Conservation (phyloP, 2,888 invertebrate species). For the Leptarthrus brevirostris region DNA sequence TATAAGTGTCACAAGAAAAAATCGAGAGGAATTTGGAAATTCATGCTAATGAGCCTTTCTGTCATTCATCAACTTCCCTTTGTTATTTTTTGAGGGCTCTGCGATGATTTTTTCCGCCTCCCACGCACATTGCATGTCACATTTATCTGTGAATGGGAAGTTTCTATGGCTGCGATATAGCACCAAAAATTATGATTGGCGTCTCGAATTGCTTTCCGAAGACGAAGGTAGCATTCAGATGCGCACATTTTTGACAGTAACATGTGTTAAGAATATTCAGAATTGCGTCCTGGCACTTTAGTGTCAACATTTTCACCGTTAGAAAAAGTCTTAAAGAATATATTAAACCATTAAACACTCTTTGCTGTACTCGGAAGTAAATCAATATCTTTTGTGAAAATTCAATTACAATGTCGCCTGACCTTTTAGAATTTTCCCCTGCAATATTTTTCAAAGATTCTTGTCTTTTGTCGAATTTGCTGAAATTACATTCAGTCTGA, state of each 20-base stretch:
- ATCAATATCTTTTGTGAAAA: too few relatives aligned
- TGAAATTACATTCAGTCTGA: too few relatives aligned
- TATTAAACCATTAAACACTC: too few relatives aligned
- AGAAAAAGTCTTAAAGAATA: too few relatives aligned
- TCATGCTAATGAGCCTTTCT: slow-evolving; percentile 36
- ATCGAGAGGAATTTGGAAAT: too few relatives aligned
- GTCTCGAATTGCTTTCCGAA: slow-evolving; percentile 8
- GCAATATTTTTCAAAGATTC: too few relatives aligned
- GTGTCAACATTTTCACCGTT: too few relatives aligned
- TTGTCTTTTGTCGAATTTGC: too few relatives aligned
- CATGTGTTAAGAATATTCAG: slow-evolving; percentile 1
- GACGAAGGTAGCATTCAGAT: slow-evolving; percentile 37
- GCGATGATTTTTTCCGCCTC: not conserved
- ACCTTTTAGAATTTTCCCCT: too few relatives aligned
- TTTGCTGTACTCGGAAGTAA: too few relatives aligned
- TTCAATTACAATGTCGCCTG: too few relatives aligned
- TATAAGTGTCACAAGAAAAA: too few relatives aligned
- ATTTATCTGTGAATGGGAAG: not conserved
- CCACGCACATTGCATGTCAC: not conserved
- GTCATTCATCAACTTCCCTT: slow-evolving; percentile 34
- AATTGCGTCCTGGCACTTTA: not conserved
- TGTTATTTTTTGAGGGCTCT: slow-evolving; percentile 8
- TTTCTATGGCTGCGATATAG: not conserved
- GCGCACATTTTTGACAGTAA: slow-evolving; percentile 21
- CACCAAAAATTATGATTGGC: slow-evolving; percentile 29